Evolutionary conservation across 2,797 vertebrate species (phyloP).

Genomic region (Myotis myotis): DNA sequence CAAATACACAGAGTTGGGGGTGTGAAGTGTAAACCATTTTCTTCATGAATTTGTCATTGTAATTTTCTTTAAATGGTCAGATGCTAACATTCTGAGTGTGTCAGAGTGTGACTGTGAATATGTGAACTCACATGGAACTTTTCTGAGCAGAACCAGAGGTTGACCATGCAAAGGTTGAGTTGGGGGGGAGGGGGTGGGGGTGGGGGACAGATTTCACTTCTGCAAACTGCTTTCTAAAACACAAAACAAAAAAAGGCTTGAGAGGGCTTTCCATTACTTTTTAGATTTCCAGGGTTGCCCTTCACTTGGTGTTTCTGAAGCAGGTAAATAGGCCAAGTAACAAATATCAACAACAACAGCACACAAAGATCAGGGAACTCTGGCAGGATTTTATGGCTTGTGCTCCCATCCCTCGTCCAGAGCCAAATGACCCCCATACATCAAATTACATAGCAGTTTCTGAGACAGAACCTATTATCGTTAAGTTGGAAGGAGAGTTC

Average conservation of each 20-base stretch:
- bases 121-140: constrained; percentile 51
- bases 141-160: constrained; percentile 64
- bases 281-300: constrained; percentile 50
- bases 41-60: constrained; percentile 71
- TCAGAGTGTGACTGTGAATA: neutral
- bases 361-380: constrained; percentile 80
- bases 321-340: constrained; percentile 82
- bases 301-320: constrained; percentile 79
- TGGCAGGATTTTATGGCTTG: constrained; percentile 86
- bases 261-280: constrained; percentile 51
- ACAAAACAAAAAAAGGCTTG: neutral
- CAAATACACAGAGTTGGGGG: constrained; percentile 66
- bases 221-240: constrained; percentile 60
- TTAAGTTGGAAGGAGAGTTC: constrained; percentile 93
- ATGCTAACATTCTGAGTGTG: constrained; percentile 22
- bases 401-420: constrained; percentile 86
- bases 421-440: constrained; percentile 95
- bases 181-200: constrained; percentile 31
- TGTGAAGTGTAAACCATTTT: constrained; percentile 73
- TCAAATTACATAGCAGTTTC: constrained; percentile 92
- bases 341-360: constrained; percentile 71
- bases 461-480: constrained; percentile 95
- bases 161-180: constrained; percentile 55
- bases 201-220: constrained; percentile 58
- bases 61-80: constrained; percentile 67